phyloP scores from a whole-genome alignment of 2,888 invertebrate genomes.

The Taphrorychus bicolor region DNA sequence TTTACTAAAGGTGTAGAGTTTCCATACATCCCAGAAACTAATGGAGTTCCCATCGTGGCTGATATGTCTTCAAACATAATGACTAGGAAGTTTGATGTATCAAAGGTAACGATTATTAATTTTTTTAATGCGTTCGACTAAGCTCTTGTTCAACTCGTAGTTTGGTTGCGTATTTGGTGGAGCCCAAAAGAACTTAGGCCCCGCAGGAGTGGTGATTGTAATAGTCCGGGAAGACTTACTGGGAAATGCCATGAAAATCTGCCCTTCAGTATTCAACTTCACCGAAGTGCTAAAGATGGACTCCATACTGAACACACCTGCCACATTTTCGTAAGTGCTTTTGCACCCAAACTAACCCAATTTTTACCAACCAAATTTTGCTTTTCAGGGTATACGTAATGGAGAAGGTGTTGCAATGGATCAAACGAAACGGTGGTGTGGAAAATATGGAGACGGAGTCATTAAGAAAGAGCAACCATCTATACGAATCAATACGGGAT shows the following conservation, averaged over 20 bases:
- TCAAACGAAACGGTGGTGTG: constrained; percentile 83
- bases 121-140: no score
- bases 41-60: constrained; percentile 85
- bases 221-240: constrained; percentile 93
- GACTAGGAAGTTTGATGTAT: constrained; percentile 85
- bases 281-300: constrained; percentile 82
- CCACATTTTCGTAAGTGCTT: constrained; percentile 90
- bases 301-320: constrained; percentile 96
- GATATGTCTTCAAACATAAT: constrained; percentile 99
- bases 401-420: constrained; percentile 92
- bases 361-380: not conserved
- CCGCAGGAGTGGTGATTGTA: constrained; percentile 91
- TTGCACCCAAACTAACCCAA: not conserved
- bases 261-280: constrained; percentile 88
- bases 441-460: constrained; percentile 78
- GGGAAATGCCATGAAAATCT: constrained; percentile 75
- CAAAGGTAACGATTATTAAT: constrained; percentile 62
- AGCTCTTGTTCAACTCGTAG: no score
- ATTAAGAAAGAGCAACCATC: constrained; percentile 72
- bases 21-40: constrained; percentile 76
- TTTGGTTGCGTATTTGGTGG: constrained; percentile 95
- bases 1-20: constrained; percentile 81
- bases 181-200: constrained; percentile 97
- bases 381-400: constrained; percentile 87
- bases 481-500: constrained; percentile 82